A percentile compares a stretch with the other conserved stretches of the same genome.
phyloP scores from a whole-genome alignment of 2,113 vertebrate species.

The Muntiacus reevesi region DNA sequence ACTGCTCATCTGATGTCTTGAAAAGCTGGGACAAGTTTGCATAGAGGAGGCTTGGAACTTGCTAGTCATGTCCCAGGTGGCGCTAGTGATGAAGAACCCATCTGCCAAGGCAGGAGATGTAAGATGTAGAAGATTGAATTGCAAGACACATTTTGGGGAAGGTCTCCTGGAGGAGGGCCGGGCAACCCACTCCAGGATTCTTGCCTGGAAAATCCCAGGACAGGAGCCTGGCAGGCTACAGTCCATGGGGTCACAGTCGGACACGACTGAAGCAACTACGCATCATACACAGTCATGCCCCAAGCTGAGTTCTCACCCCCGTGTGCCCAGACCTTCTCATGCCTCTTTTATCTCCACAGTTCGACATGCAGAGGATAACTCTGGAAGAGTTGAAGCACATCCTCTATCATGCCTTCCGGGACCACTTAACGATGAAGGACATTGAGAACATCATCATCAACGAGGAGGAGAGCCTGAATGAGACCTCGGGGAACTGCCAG shows the following conservation, averaged over 20 bases:
- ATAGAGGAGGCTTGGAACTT: rapidly evolving
- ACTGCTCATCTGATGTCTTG: neutral
- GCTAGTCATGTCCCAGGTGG: neutral
- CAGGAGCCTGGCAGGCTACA: neutral
- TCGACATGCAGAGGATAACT: slow-evolving; percentile 98
- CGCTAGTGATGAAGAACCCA: neutral
- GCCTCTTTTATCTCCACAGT: slow-evolving; percentile 82
- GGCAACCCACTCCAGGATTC: neutral
- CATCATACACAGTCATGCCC: neutral
- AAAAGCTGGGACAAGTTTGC: neutral
- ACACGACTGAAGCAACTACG: neutral
- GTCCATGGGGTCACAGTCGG: neutral
- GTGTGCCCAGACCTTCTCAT: rapidly evolving
- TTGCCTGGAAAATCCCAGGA: neutral
- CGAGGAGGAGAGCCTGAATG: slow-evolving; percentile 97
- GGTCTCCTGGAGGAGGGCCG: neutral
- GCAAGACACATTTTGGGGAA: neutral
- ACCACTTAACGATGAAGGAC: slow-evolving; percentile 99
- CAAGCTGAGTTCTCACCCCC: rapidly evolving
- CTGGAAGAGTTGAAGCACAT: slow-evolving; percentile 98
- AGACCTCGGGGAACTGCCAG: slow-evolving; percentile 96
- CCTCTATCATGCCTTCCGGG: slow-evolving; percentile 97
- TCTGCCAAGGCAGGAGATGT: neutral
- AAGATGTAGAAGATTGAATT: neutral
- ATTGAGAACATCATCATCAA: slow-evolving; percentile 99